Conservation (phyloP, 1,140 invertebrate genomes). For the Medauroidea extradentata region DNA sequence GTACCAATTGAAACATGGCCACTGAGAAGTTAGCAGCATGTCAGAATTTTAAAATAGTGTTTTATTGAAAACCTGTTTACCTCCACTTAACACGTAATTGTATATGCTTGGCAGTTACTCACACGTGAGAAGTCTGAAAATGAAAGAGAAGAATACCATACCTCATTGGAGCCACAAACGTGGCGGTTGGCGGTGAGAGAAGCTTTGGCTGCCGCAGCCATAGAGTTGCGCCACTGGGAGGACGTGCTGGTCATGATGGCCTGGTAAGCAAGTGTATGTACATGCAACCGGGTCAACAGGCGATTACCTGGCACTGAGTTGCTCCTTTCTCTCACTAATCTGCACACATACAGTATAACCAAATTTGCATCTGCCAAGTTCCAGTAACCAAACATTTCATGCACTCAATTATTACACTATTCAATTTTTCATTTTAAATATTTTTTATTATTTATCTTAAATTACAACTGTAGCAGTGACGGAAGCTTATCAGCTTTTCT, state of each 20-base stretch:
- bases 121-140: neutral
- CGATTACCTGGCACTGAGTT: conserved; percentile 33
- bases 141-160: conserved; percentile 24
- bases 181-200: conserved; percentile 79
- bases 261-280: conserved; percentile 85
- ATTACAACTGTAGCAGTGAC: too few species aligned
- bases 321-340: neutral
- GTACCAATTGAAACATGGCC: neutral
- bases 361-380: too few species aligned
- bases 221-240: conserved; percentile 69
- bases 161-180: conserved; percentile 70
- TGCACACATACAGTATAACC: too few species aligned
- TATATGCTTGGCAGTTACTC: neutral
- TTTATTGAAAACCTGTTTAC: too few species aligned
- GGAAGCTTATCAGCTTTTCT: too few species aligned
- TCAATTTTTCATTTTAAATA: too few species aligned
- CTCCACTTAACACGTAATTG: neutral
- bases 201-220: conserved; percentile 77
- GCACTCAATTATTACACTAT: too few species aligned
- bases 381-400: too few species aligned
- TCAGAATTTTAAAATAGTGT: too few species aligned
- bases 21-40: neutral
- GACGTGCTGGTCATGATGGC: conserved; percentile 68
- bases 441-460: too few species aligned
- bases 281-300: conserved; percentile 70